Conservation (phyloP, 2,888 invertebrate species). For the Heliconius charithonia region DNA sequence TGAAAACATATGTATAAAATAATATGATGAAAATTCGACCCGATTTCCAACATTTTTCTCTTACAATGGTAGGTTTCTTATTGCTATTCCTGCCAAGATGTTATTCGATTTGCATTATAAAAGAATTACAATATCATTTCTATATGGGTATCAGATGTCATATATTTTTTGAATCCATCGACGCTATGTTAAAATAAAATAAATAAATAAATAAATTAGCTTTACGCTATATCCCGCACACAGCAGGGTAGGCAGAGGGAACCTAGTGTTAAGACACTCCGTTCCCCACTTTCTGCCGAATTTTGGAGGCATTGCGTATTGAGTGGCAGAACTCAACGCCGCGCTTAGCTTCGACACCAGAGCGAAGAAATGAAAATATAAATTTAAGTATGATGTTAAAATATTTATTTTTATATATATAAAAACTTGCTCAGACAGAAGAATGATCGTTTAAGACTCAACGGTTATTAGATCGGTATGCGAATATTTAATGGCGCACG, state of each 20-base stretch:
- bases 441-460: conserved; percentile 6
- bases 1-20: background rate
- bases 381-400: too few species aligned
- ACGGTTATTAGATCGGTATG: conserved; percentile 18
- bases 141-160: background rate
- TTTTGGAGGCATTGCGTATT: too few species aligned
- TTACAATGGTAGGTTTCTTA: background rate
- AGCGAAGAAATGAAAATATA: too few species aligned
- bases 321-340: too few species aligned
- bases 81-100: background rate
- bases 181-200: background rate
- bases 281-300: too few species aligned
- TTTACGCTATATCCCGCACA: too few species aligned
- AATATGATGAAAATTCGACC: background rate
- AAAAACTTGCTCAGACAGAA: conserved; percentile 10
- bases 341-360: too few species aligned
- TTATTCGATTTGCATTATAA: conserved; percentile 1
- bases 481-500: conserved; percentile 1
- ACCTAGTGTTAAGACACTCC: too few species aligned
- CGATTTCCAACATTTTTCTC: background rate
- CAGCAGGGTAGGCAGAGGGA: too few species aligned
- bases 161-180: background rate
- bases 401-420: background rate
- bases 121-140: background rate
- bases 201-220: too few species aligned